Percentiles rank a stretch among this genome's conserved stretches.
Conservation (phyloP, 2,888 invertebrate genomes). For the Cephus pygmeus region DNA sequence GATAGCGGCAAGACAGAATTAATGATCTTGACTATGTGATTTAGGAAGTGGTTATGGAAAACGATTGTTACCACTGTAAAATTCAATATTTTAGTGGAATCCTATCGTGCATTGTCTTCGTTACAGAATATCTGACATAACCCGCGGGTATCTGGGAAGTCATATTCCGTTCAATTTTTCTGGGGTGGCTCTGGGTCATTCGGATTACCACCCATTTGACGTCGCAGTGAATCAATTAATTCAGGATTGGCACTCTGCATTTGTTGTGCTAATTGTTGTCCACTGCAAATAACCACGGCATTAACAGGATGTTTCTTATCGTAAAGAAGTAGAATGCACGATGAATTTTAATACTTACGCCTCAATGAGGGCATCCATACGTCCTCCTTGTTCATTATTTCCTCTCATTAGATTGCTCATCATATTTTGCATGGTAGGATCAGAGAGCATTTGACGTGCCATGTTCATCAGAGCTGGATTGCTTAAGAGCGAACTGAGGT, state of each 20-base stretch:
- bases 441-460: conserved; percentile 86
- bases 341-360: conserved; percentile 63
- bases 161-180: conserved; percentile 46
- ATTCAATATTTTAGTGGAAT: neutral
- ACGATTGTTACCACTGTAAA: neutral
- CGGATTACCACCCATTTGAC: conserved; percentile 67
- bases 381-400: conserved; percentile 48
- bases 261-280: conserved; percentile 84
- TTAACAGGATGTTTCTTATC: neutral
- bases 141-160: neutral
- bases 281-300: conserved; percentile 67
- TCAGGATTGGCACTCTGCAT: conserved; percentile 87
- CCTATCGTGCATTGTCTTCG: neutral
- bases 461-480: conserved; percentile 87
- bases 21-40: neutral
- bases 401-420: conserved; percentile 72
- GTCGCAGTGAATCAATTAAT: conserved; percentile 80
- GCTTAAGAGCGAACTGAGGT: conserved; percentile 76
- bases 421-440: conserved; percentile 85
- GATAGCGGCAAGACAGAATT: neutral
- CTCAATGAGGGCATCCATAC: conserved; percentile 67
- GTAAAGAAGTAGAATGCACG: neutral
- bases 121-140: neutral
- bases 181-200: conserved; percentile 57
- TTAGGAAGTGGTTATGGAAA: neutral